Base-by-base conservation (phyloP, 2,797 vertebrate species). In the Hydrolagus colliei region DNA sequence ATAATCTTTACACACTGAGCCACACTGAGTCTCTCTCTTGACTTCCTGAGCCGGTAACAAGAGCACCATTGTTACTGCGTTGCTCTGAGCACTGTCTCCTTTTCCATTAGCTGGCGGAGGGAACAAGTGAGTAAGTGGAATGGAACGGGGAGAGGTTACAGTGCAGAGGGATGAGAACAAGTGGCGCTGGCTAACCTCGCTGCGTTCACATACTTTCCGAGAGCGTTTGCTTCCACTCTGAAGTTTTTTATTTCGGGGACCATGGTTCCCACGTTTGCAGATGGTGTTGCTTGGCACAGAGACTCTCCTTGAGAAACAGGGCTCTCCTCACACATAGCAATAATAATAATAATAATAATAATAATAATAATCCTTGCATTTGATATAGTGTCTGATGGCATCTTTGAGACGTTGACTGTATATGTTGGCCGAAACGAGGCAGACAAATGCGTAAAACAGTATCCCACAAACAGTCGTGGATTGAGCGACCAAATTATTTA, bases 141-240 rank as follows among this genome's bases (percentile, higher is more conserved):
- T 82, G 88, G 86, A 87, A 89, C 88, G 89, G 93, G 90, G 89
- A 88, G 90, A 91, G 88, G 86, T 88, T 27, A 27, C 87, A 89
- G 87, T 87, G 65, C 90, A 91, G 90, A 91, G 92, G 89, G 77
- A 89, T 27, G 88, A 89, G 88, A 89, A 88, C 90, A 92, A 87
- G 86, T 88, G 86, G 86, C 89, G 88, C 87, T 89, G 86, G 89
- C 87, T 87, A 89, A 86, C 88, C 89, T 90, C 88, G 88, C 87
- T 89, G 27, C 89, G 91, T 91, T 89, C 89, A 88, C 86, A n/a
- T 89, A 88, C 91, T 92, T 92, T 92, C 89, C 88, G 87, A 73
- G 88, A 89, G 88, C 32, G 35, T 52, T 82, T 20, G 65, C 41
- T 82, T 82, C 32, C 27, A 11, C 27, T 2, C 68, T 68, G 63